Conservation (phyloP, 2,113 vertebrate species). For the Gnathonemus longibarbis region DNA sequence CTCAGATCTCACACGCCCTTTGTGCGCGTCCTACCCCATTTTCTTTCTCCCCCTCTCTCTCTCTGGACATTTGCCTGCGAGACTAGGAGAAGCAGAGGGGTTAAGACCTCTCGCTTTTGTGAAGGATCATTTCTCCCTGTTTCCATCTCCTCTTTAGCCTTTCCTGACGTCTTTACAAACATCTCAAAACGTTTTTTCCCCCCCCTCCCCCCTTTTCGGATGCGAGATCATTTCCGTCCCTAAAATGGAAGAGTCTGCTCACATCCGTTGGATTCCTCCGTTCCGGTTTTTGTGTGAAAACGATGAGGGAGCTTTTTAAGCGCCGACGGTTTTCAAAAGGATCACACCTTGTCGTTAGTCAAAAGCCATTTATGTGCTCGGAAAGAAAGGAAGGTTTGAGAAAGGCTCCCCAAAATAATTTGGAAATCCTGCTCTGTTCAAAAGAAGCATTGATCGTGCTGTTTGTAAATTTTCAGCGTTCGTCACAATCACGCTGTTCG, state of each 20-base stretch:
- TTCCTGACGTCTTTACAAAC: conserved; percentile 11
- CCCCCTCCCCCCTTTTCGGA: not conserved
- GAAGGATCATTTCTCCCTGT: conserved; percentile 13
- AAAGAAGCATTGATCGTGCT: not conserved
- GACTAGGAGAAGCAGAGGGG: not conserved
- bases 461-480: not conserved
- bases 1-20: conserved; percentile 58
- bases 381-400: not conserved
- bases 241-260: not conserved
- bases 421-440: not conserved
- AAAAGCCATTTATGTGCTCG: not conserved
- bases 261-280: not conserved
- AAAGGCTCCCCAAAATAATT: not conserved
- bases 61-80: conserved; percentile 18
- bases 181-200: not conserved
- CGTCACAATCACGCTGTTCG: not conserved
- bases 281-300: conserved; percentile 2
- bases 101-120: conserved; percentile 2
- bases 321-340: not conserved
- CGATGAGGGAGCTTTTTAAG: not conserved
- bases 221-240: not conserved
- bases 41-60: not conserved
- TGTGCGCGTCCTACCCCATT: not conserved
- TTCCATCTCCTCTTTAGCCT: conserved; percentile 11
- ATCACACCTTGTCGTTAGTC: not conserved